Evolutionary conservation across 2,113 vertebrate genomes (phyloP).

Genomic region (Oreochromis spilurus): DNA sequence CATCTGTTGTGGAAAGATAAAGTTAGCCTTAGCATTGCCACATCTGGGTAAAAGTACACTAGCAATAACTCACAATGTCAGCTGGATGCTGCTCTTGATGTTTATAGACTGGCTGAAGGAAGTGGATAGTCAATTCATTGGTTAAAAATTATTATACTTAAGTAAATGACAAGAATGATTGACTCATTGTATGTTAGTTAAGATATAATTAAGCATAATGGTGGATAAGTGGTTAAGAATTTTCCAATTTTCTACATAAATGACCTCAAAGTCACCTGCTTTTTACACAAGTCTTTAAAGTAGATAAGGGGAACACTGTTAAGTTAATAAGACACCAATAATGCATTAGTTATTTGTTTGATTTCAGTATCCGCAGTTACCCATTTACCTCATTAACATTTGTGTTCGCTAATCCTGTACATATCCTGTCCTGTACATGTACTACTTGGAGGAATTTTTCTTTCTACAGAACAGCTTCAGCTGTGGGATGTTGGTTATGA

Average conservation of each 20-base stretch:
- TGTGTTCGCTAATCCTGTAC: neutral
- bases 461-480: neutral
- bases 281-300: neutral
- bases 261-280: neutral
- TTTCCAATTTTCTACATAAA: neutral
- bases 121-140: neutral
- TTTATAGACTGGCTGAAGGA: neutral
- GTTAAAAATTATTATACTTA: neutral
- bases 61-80: neutral
- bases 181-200: neutral
- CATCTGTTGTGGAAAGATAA: neutral
- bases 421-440: neutral
- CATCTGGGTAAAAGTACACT: neutral
- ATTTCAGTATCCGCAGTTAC: neutral
- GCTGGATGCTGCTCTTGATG: neutral
- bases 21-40: too few relatives aligned
- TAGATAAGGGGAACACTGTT: neutral
- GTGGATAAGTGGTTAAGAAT: neutral
- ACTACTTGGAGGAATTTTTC: neutral
- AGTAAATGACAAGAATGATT: neutral
- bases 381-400: neutral
- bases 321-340: neutral
- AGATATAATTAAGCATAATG: neutral
- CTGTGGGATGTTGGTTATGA: neutral
- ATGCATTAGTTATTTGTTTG: neutral